Base-by-base conservation (phyloP, 2,888 invertebrate species). In the Panopea generosa region DNA sequence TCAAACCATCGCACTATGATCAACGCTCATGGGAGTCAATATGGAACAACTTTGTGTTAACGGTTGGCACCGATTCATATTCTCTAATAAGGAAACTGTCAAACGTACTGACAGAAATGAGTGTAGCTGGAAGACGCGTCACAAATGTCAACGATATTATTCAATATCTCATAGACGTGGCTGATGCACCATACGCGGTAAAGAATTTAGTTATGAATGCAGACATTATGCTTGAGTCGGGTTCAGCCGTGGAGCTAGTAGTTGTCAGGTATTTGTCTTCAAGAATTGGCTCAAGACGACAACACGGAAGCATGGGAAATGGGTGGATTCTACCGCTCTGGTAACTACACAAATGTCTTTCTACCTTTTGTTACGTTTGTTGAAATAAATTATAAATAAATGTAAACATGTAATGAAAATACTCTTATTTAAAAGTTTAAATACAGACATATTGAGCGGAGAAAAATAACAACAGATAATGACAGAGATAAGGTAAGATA, bases 301-400 rank as follows among this genome's bases (percentile, higher is more conserved):
- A 69, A 27, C 11, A 45, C 11, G 67, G 77, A 14, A 38, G 33
- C 4, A 24, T 77, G 18, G 77, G 77, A 49, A 66, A 50, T 29
- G 77, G 77, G 45, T 77, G 77, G 77, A 70, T 63, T 20, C n/a
- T 60, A 0, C 62, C 77, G 1, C 47, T 61, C 14, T 77, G 77
- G 77, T 33, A 33, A 33, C 11, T 33, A 11, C 11, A n/a, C 11
- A 33, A 33, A 7, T 33, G 11, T 33, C 11, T 33, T 33, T 11
- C 6, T 77, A 49, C 59, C 29, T 38, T 20, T 9, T 18, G 9
- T 2, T 18, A 29, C 0, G 1, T 57, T 22, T 27, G 11, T 11
- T 7, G 4, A 33, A 33, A 7, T 4, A 33, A 11, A 33, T 33
- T 33, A 33, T 33, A 4, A 16, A 27, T n/a, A n/a, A 24, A 4